Conservation (phyloP, 2,113 vertebrate species). For the Plestiodon gilberti region DNA sequence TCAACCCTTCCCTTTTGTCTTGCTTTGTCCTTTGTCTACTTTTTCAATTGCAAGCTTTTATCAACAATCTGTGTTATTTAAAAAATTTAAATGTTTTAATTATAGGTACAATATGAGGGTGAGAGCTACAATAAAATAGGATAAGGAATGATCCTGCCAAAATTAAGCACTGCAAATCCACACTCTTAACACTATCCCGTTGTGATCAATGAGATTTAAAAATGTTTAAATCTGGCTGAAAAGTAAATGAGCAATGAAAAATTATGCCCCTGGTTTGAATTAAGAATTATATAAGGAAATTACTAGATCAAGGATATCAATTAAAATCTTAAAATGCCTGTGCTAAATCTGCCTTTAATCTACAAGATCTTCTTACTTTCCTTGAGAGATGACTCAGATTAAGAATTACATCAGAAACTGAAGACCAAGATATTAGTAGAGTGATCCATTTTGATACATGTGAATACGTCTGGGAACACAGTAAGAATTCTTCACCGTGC, state of each 20-base stretch:
- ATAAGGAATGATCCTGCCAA: background rate
- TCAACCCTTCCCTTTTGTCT: background rate
- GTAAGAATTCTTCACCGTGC: background rate
- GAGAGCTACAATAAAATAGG: background rate
- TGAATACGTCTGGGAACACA: background rate
- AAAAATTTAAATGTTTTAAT: slow-evolving; percentile 11
- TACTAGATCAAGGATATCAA: background rate
- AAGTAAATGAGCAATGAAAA: background rate
- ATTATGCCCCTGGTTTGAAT: background rate
- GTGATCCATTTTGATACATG: too few relatives aligned
- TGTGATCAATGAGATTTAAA: background rate
- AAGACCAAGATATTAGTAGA: background rate
- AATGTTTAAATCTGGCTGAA: background rate
- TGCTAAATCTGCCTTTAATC: background rate
- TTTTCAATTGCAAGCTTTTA: slow-evolving; percentile 2
- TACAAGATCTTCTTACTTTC: background rate
- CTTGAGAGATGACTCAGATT: background rate
- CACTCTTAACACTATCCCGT: background rate
- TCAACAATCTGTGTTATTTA: background rate
- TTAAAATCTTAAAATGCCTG: background rate
- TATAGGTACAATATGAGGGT: background rate
- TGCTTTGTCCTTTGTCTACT: background rate
- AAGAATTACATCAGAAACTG: background rate
- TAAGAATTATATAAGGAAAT: background rate
- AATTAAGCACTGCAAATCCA: background rate